These are phyloP conservation scores for Clinocottus analis DNA, from an alignment of 2,113 vertebrate genomes.

Conservation along the genomic window DNA sequence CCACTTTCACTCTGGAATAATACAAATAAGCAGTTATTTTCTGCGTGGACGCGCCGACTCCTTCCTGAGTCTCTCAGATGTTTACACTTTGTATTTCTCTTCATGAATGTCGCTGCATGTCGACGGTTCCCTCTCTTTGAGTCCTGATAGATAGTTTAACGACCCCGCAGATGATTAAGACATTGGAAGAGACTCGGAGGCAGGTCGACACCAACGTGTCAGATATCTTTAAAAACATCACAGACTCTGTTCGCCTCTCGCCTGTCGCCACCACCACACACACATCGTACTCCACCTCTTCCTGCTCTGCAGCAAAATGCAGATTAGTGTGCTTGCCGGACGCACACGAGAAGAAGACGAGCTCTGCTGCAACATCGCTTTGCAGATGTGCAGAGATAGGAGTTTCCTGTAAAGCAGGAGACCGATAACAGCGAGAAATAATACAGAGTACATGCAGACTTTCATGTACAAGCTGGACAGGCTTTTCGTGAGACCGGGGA, in stretches of 20 bases:
- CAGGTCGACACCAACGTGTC: neutral
- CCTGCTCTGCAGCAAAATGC: constrained; percentile 16
- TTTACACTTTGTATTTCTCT: neutral
- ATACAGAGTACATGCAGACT: neutral
- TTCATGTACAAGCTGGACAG: neutral
- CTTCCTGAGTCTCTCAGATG: neutral
- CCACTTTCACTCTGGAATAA: neutral
- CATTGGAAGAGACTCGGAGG: neutral
- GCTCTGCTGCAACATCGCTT: constrained; percentile 22
- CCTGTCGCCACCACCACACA: neutral
- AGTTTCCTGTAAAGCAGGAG: constrained; percentile 18
- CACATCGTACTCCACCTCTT: neutral
- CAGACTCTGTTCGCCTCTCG: neutral
- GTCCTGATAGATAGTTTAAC: neutral
- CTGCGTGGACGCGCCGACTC: neutral
- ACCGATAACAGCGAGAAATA: neutral
- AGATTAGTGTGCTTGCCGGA: constrained; percentile 26
- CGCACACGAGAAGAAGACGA: constrained; percentile 7
- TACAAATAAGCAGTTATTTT: neutral
- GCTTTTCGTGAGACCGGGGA: too few relatives aligned
- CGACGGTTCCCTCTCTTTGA: neutral
- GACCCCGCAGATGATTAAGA: neutral
- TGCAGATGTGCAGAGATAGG: constrained; percentile 29
- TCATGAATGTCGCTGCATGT: neutral
- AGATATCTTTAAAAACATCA: neutral